Percentiles rank a stretch among this genome's conserved stretches.
These are phyloP conservation scores for Phengaris alcon DNA, from an alignment of 2,888 invertebrate species.

Conservation along the genomic window DNA sequence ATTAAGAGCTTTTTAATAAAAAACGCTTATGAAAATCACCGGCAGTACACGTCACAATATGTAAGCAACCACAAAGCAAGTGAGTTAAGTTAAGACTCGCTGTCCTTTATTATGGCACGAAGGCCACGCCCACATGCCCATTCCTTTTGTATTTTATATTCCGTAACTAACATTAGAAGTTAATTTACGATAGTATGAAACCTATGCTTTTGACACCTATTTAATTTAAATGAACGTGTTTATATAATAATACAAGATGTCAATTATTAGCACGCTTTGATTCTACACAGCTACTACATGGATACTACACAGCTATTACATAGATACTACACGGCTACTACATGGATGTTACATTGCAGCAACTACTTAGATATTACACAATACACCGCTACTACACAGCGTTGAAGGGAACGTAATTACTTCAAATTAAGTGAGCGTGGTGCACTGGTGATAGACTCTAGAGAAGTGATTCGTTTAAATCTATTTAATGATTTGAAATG, in stretches of 20 bases:
- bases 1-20: too few relatives aligned
- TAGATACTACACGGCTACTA: neutral
- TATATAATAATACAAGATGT: conserved; percentile 36
- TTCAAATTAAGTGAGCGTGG: conserved; percentile 49
- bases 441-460: conserved; percentile 41
- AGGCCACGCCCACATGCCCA: too few relatives aligned
- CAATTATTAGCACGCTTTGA: conserved; percentile 49
- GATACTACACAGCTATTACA: neutral
- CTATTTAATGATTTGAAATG: neutral
- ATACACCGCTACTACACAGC: too few relatives aligned
- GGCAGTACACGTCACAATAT: too few relatives aligned
- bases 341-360: neutral
- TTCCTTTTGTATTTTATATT: too few relatives aligned
- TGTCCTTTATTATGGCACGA: too few relatives aligned
- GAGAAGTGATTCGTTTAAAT: conserved; percentile 52
- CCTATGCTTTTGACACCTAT: conserved; percentile 8
- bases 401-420: conserved; percentile 54
- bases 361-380: too few relatives aligned
- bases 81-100: too few relatives aligned
- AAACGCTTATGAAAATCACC: too few relatives aligned
- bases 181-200: neutral
- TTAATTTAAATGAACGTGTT: conserved; percentile 21
- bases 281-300: conserved; percentile 39
- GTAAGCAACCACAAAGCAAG: too few relatives aligned
- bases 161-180: neutral